A percentile compares a stretch with the other conserved stretches of the same genome.
These are phyloP conservation scores for Ephestia elutella DNA, from an alignment of 1,140 invertebrate genomes.

Conservation along the genomic window DNA sequence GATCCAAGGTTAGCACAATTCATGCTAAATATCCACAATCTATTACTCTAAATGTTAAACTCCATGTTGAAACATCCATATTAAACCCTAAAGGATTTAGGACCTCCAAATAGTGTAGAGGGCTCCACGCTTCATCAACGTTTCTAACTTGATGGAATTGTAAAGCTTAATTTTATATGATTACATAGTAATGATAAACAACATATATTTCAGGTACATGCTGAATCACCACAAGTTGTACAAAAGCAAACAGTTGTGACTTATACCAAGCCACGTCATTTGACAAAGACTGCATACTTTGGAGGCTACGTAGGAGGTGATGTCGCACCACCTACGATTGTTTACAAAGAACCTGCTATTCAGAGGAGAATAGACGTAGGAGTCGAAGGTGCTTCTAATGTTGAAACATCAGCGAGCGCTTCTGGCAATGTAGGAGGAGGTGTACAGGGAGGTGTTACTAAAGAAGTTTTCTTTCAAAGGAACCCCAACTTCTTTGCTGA, in stretches of 20 bases:
- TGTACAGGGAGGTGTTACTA: conserved; percentile 30
- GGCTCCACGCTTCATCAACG: too few species aligned
- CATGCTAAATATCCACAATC: neutral
- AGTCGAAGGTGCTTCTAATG: conserved; percentile 29
- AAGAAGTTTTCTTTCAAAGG: conserved; percentile 41
- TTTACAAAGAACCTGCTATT: conserved; percentile 31
- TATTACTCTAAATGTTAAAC: too few species aligned
- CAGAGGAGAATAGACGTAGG: conserved; percentile 52
- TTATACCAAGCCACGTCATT: conserved; percentile 44
- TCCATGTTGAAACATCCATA: too few species aligned
- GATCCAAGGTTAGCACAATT: neutral
- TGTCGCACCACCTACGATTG: conserved; percentile 20
- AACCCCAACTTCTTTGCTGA: conserved; percentile 58
- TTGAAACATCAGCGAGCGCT: conserved; percentile 17
- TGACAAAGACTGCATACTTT: conserved; percentile 45
- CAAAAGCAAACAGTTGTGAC: conserved; percentile 44
- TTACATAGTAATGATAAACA: neutral
- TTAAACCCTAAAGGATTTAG: too few species aligned
- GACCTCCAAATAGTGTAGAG: too few species aligned
- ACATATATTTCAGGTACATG: conserved; percentile 33
- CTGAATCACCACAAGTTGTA: conserved; percentile 33
- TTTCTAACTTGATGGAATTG: too few species aligned
- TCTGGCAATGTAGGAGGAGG: conserved; percentile 19
- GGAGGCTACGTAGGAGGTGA: conserved; percentile 46
- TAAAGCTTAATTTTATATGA: neutral